Percentiles rank a stretch among this genome's conserved stretches.
phyloP scores from a whole-genome alignment of 2,888 invertebrate genomes.

The Saturnia japonica region DNA sequence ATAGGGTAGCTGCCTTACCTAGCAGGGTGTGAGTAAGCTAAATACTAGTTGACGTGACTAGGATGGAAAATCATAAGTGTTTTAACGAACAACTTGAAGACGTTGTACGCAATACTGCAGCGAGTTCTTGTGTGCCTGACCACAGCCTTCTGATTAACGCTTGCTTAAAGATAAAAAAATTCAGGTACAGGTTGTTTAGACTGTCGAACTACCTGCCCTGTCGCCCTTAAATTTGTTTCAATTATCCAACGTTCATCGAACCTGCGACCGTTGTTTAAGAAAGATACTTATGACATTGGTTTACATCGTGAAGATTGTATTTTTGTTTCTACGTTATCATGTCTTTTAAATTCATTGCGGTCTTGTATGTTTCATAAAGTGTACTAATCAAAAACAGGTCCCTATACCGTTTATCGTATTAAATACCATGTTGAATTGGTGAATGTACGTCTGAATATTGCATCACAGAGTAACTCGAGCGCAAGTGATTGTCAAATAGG shows the following conservation, averaged over 20 bases:
- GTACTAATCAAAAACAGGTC: neutral
- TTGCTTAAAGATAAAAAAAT: too few species aligned
- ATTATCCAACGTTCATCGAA: neutral
- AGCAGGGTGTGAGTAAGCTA: too few species aligned
- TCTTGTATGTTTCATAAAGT: neutral
- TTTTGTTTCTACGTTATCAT: neutral
- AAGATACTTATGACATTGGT: neutral
- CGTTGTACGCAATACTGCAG: too few species aligned
- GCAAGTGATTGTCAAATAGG: constrained; percentile 7
- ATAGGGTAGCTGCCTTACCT: too few species aligned
- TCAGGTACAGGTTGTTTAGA: too few species aligned
- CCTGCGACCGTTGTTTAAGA: neutral
- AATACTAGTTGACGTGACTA: too few species aligned
- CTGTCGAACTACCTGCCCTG: too few species aligned
- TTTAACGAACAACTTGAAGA: too few species aligned
- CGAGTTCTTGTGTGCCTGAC: too few species aligned
- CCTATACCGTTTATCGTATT: neutral
- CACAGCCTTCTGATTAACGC: too few species aligned
- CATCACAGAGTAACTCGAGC: constrained; percentile 1
- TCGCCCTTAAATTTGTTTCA: neutral
- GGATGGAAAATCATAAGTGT: too few species aligned
- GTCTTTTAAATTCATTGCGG: neutral
- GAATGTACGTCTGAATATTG: neutral
- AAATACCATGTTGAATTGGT: neutral
- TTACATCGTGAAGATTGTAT: neutral